Evolutionary conservation across 30 jellyfish, hydroid and myxozoan genomes (phyloP).

Genomic region (Hydractinia symbiolongicarpus): DNA sequence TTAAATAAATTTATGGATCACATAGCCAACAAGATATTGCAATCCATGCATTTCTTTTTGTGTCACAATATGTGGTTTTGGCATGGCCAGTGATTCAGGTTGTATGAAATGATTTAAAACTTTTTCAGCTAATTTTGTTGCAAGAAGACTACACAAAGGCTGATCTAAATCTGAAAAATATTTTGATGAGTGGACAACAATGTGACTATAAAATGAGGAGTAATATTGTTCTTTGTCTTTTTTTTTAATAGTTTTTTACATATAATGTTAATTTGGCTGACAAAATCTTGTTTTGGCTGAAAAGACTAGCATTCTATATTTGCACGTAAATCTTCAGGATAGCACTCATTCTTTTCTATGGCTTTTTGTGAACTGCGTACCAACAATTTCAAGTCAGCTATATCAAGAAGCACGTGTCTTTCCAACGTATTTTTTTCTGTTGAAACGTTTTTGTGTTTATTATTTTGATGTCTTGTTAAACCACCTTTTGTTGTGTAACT

Average conservation of each 20-base stretch:
- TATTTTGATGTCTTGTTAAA: slow-evolving; percentile 23
- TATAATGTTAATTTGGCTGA: neutral
- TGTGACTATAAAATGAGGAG: slow-evolving; percentile 14
- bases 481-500: slow-evolving; percentile 28
- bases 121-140: slow-evolving; percentile 32
- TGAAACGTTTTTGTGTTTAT: neutral
- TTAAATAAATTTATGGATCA: neutral
- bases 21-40: slow-evolving; percentile 51
- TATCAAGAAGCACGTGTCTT: too few species aligned
- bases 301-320: neutral
- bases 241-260: slow-evolving; percentile 1
- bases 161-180: slow-evolving; percentile 13
- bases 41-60: slow-evolving; percentile 32
- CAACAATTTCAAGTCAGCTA: too few species aligned
- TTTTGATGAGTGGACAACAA: slow-evolving; percentile 24
- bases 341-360: slow-evolving; percentile 3
- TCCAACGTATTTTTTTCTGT: too few species aligned
- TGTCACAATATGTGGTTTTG: slow-evolving; percentile 5
- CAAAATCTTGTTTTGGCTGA: slow-evolving; percentile 18
- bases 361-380: too few species aligned
- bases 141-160: slow-evolving; percentile 33
- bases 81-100: neutral
- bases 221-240: slow-evolving; percentile 42
- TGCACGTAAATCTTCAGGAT: neutral
- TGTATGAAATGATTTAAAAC: slow-evolving; percentile 24